These are phyloP conservation scores for Parazoanthus atlanticus DNA, from an alignment of 92 coral and sea anemone genomes.

Conservation along the genomic window DNA sequence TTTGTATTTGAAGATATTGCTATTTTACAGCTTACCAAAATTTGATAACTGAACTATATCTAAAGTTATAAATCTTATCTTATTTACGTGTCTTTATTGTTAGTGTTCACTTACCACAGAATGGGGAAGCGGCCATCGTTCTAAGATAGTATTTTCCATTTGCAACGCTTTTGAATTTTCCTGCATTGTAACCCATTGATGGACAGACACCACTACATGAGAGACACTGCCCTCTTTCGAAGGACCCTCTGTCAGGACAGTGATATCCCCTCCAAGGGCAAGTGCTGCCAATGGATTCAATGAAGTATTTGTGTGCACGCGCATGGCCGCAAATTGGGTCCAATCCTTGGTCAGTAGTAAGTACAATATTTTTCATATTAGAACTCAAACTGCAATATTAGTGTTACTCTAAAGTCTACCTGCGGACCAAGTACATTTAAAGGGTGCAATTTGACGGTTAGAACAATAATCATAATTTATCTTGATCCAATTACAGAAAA, in stretches of 20 bases:
- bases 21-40: too few relatives aligned
- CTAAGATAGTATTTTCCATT: background rate
- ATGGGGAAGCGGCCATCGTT: slow-evolving; percentile 5
- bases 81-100: too few relatives aligned
- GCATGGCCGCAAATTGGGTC: background rate
- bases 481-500: too few relatives aligned
- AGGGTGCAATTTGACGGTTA: too few relatives aligned
- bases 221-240: background rate
- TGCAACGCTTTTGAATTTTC: background rate
- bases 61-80: too few relatives aligned
- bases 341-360: background rate
- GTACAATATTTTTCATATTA: too few relatives aligned
- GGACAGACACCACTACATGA: slow-evolving; percentile 2
- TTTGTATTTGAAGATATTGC: too few relatives aligned
- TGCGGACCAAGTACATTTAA: too few relatives aligned
- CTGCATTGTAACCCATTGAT: slow-evolving; percentile 2
- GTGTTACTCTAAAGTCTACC: too few relatives aligned
- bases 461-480: too few relatives aligned
- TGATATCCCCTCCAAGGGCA: slow-evolving; percentile 16
- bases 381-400: too few relatives aligned
- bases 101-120: background rate
- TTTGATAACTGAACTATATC: too few relatives aligned
- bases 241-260: background rate
- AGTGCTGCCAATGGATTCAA: background rate
- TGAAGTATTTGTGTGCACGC: background rate